These are phyloP conservation scores for Operophtera brumata DNA, from an alignment of 2,888 invertebrate species.

Conservation along the genomic window DNA sequence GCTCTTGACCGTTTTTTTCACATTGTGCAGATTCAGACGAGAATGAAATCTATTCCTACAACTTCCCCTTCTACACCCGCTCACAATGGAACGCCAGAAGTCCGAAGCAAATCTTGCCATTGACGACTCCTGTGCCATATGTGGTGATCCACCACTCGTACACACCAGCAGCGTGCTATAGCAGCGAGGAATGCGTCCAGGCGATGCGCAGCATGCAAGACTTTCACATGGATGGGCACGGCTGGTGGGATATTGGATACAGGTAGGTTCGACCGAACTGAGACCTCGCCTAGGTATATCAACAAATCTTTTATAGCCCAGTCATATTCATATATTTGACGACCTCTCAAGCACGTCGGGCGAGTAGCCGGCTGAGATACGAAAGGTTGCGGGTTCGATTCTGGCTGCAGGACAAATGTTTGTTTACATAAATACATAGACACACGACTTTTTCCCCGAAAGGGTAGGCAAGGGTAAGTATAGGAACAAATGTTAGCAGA, in stretches of 20 bases:
- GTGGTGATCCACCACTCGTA: slow-evolving; percentile 88
- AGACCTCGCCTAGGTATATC: too few relatives aligned
- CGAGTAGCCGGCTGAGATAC: too few relatives aligned
- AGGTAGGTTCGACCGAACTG: too few relatives aligned
- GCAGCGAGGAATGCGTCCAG: slow-evolving; percentile 69
- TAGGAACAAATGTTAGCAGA: too few relatives aligned
- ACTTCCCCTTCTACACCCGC: slow-evolving; percentile 65
- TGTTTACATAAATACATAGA: too few relatives aligned
- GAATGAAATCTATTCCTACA: slow-evolving; percentile 55
- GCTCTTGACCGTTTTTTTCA: neutral
- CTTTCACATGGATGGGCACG: slow-evolving; percentile 80
- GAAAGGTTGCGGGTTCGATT: too few relatives aligned
- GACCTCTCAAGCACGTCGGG: too few relatives aligned
- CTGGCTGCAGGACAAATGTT: too few relatives aligned
- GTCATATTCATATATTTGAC: too few relatives aligned
- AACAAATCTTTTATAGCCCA: too few relatives aligned
- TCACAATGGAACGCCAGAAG: slow-evolving; percentile 82
- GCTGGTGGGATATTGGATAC: slow-evolving; percentile 86
- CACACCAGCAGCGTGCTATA: slow-evolving; percentile 79
- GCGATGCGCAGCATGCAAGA: slow-evolving; percentile 84
- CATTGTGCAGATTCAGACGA: slow-evolving; percentile 32
- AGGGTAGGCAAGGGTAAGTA: too few relatives aligned
- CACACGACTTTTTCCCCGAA: too few relatives aligned
- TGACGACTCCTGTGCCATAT: slow-evolving; percentile 82
- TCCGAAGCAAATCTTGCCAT: slow-evolving; percentile 65